phyloP scores from a whole-genome alignment of 2,113 vertebrate species.

The Notothenia rossii region DNA sequence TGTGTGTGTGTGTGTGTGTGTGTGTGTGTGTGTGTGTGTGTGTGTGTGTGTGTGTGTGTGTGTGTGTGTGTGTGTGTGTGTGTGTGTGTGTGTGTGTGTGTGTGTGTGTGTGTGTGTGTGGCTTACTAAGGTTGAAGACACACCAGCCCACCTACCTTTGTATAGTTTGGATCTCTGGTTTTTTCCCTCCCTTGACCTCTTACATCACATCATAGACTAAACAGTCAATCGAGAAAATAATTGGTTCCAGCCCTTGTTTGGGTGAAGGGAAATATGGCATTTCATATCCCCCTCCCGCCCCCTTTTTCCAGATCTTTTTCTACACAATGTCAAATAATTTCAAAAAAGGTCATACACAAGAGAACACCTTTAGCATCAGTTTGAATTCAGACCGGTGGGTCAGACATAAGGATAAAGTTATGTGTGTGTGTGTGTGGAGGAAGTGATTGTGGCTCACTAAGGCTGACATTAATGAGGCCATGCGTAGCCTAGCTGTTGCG shows the following conservation, averaged over 20 bases:
- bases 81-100: too few relatives aligned
- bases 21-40: too few relatives aligned
- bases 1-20: too few relatives aligned
- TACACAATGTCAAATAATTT: too few relatives aligned
- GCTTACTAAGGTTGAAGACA: background rate
- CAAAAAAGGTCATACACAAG: too few relatives aligned
- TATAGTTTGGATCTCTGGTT: background rate
- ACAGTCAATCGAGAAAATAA: background rate
- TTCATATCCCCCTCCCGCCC: too few relatives aligned
- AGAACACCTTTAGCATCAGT: too few relatives aligned
- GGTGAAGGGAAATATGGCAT: background rate
- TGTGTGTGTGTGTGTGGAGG: constrained; percentile 2
- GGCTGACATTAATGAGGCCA: constrained; percentile 62
- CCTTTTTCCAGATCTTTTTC: too few relatives aligned
- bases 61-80: too few relatives aligned
- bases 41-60: too few relatives aligned
- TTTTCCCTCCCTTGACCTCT: background rate
- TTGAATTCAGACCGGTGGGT: too few relatives aligned
- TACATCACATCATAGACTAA: background rate
- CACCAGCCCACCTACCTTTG: background rate
- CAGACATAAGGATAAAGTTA: background rate
- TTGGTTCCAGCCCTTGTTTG: background rate
- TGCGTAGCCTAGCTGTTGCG: constrained; percentile 39
- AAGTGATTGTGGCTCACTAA: constrained; percentile 30
- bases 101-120: too few relatives aligned